Base-by-base conservation (phyloP, 2,113 vertebrate species). In the Microcebus lehilahytsara region DNA sequence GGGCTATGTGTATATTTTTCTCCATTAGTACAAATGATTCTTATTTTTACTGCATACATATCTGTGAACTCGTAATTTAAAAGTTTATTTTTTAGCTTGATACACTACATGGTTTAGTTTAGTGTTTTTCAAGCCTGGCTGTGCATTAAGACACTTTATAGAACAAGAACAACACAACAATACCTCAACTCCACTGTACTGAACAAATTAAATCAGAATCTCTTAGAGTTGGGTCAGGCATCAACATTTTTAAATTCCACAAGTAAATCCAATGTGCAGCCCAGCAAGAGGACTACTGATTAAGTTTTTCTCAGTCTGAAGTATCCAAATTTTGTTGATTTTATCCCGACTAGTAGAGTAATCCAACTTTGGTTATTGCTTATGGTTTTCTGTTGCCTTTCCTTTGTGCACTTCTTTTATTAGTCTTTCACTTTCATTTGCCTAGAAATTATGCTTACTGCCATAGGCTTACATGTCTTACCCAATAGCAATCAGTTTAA, bases 11-110 rank as follows among this genome's bases (percentile, higher is more conserved):
- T 89, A 86, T 20, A 94, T 2, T 91, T 91, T 86, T 86, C 58
- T 32, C 40, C 20, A 40, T 58, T 66, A 49, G 75, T 84, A 27
- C 66, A 91, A 67, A 60, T 91, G 27, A 16, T 89, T 25, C 74
- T 93, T 83, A 56, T 81, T 51, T 91, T 94, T 91, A 75, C 19
- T 90, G 40, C 32, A 49, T 74, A 56, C 30, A 8, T 49, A 46
- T 96, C 56, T 86, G 80, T 20, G 92, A 94, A 80, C 13, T 40
- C 37, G 74, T 79, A 53, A 74, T 46, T 80, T 96, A 40, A 49
- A 90, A 34, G 56, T 93, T 93, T 79, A 37, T 40, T 66, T 93
- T 93, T 72, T 66, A 80, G 37, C 25, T 85, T 49, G 9, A 72
- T 66, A 25, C 32, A 86, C 32, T 81, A 6, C 25, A 34, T 91